These are phyloP conservation scores for Seriola dumerili DNA, from an alignment of 2,113 vertebrate species.

Conservation along the genomic window DNA sequence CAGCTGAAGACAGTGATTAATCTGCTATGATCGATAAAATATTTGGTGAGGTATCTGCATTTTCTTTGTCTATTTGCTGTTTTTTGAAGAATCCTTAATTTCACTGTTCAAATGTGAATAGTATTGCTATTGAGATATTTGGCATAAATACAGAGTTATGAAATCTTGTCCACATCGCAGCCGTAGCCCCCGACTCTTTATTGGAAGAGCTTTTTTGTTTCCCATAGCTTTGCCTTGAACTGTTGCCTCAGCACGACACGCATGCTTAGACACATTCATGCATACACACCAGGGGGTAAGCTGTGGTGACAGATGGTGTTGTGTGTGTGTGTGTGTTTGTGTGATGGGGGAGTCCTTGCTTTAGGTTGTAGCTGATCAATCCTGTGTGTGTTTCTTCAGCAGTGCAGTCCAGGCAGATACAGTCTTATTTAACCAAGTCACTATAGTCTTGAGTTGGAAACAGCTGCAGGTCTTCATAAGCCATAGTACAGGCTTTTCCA, in stretches of 20 bases:
- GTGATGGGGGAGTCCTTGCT: background rate
- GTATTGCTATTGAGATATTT: too few species aligned
- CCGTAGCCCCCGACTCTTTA: too few species aligned
- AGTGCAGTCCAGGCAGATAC: background rate
- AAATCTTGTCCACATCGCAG: too few species aligned
- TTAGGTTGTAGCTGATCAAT: constrained; percentile 22
- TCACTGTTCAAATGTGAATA: too few species aligned
- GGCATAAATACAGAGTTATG: too few species aligned
- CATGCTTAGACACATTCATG: constrained; percentile 46
- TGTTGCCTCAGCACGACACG: constrained; percentile 32
- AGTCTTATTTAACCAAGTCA: background rate
- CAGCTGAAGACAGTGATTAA: too few species aligned
- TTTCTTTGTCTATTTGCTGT: too few species aligned
- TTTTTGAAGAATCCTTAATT: too few species aligned
- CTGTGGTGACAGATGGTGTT: constrained; percentile 46
- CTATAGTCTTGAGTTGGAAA: constrained; percentile 13
- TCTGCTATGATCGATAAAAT: too few species aligned
- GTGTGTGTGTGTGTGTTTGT: constrained; percentile 21
- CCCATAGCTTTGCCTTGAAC: constrained; percentile 20
- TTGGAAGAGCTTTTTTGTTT: constrained; percentile 25
- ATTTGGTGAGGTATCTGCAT: too few species aligned
- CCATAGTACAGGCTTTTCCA: constrained; percentile 27
- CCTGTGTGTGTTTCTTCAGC: constrained; percentile 8
- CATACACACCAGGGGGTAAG: constrained; percentile 44
- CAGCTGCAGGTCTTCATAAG: constrained; percentile 28